Conservation (phyloP, 2,888 invertebrate genomes). For the Stictocephala bisonia region DNA sequence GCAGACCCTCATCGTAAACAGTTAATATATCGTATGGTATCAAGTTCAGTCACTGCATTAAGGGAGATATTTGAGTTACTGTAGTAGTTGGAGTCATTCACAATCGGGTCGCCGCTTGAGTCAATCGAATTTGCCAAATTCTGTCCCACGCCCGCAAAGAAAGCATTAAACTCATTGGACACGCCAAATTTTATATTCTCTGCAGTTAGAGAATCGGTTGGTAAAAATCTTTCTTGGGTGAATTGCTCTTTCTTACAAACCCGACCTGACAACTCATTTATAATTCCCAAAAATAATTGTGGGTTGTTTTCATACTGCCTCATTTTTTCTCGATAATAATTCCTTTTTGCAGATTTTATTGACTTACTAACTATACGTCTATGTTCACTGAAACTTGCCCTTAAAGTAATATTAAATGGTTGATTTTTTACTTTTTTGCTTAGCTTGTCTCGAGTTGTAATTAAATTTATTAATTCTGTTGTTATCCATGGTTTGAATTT, state of each 20-base stretch:
- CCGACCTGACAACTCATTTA: conserved; percentile 25
- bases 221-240: not conserved
- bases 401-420: not conserved
- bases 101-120: not conserved
- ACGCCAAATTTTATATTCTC: not conserved
- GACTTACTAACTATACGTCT: not conserved
- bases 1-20: conserved; percentile 31
- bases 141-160: conserved; percentile 25
- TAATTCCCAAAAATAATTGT: not conserved
- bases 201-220: not conserved
- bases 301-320: not conserved
- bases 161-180: conserved; percentile 25
- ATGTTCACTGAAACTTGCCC: not conserved
- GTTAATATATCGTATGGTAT: conserved; percentile 14
- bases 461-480: not conserved
- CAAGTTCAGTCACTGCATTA: conserved; percentile 23
- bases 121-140: conserved; percentile 32
- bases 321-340: conserved; percentile 19
- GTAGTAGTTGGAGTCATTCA: conserved; percentile 10
- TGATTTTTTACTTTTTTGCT: conserved; percentile 22
- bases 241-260: not conserved
- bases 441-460: conserved; percentile 2
- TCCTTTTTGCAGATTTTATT: not conserved
- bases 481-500: conserved; percentile 20
- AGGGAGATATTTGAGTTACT: not conserved